Conservation (phyloP, 2,888 invertebrate species). For the Seira sanloemensis region DNA sequence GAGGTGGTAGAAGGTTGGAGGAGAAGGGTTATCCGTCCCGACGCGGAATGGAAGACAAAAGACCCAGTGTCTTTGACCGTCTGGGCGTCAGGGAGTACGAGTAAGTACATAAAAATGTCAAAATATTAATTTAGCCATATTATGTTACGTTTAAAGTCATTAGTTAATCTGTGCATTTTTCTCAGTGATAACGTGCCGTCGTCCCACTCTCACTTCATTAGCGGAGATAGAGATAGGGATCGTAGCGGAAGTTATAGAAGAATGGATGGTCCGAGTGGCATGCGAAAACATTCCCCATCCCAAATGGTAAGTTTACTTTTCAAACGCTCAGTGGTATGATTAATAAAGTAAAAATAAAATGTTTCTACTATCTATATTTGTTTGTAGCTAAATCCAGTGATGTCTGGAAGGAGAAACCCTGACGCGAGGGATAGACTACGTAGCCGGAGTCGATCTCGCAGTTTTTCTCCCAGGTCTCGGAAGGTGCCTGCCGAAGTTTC, state of each 20-base stretch:
- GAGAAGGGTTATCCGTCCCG: slow-evolving; percentile 28
- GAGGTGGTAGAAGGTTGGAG: slow-evolving; percentile 42
- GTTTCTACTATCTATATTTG: slow-evolving; percentile 10
- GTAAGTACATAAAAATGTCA: slow-evolving; percentile 29
- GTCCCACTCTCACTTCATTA: slow-evolving; percentile 23
- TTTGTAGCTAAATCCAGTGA: slow-evolving; percentile 28
- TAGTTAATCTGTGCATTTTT: too few relatives aligned
- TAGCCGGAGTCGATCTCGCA: slow-evolving; percentile 59
- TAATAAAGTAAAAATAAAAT: neutral
- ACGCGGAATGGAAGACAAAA: slow-evolving; percentile 74
- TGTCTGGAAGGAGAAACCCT: slow-evolving; percentile 39
- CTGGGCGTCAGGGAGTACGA: slow-evolving; percentile 81
- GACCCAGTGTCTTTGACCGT: slow-evolving; percentile 89
- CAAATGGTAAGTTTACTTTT: slow-evolving; percentile 33
- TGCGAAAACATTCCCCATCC: slow-evolving; percentile 43
- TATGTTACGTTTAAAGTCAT: too few relatives aligned
- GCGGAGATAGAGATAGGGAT: neutral
- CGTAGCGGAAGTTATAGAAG: slow-evolving; percentile 31
- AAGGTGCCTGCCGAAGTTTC: slow-evolving; percentile 38
- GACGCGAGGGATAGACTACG: slow-evolving; percentile 50
- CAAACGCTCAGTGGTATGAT: neutral
- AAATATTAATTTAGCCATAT: too few relatives aligned
- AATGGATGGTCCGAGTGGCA: slow-evolving; percentile 19
- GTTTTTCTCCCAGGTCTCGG: slow-evolving; percentile 59
- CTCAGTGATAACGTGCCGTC: slow-evolving; percentile 38